Evolutionary conservation across 2,113 vertebrate species (phyloP).

Genomic region (Phrynosoma blainvillii): DNA sequence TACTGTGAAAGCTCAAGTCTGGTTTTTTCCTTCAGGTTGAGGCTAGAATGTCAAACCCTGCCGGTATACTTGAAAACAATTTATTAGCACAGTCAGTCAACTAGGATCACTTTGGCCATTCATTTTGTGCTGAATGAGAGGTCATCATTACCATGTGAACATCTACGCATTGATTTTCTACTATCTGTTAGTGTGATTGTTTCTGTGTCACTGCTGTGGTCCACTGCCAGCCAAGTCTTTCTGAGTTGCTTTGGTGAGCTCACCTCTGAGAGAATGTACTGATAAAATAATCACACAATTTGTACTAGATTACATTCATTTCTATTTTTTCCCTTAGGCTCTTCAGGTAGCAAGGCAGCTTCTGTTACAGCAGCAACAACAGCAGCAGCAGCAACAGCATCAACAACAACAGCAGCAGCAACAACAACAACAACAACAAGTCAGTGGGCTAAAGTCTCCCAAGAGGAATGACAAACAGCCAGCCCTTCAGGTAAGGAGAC

Average conservation of each 20-base stretch:
- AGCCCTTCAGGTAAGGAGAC: constrained; percentile 86
- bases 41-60: neutral
- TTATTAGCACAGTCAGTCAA: neutral
- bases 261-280: fast-evolving
- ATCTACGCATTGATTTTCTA: neutral
- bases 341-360: constrained; percentile 95
- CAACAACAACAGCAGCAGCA: constrained; percentile 60
- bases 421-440: constrained; percentile 85
- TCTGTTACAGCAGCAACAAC: constrained; percentile 84
- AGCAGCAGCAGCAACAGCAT: constrained; percentile 55
- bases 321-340: constrained; percentile 80
- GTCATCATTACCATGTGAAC: fast-evolving
- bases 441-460: constrained; percentile 87
- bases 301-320: constrained; percentile 24
- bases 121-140: fast-evolving
- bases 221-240: neutral
- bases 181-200: neutral
- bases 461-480: constrained; percentile 93
- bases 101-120: neutral
- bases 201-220: neutral
- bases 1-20: neutral
- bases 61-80: neutral
- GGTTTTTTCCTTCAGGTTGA: fast-evolving
- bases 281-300: neutral
- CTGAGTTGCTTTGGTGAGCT: neutral